Conservation (phyloP, 2,113 vertebrate genomes). For the Nyctereutes procyonoides region DNA sequence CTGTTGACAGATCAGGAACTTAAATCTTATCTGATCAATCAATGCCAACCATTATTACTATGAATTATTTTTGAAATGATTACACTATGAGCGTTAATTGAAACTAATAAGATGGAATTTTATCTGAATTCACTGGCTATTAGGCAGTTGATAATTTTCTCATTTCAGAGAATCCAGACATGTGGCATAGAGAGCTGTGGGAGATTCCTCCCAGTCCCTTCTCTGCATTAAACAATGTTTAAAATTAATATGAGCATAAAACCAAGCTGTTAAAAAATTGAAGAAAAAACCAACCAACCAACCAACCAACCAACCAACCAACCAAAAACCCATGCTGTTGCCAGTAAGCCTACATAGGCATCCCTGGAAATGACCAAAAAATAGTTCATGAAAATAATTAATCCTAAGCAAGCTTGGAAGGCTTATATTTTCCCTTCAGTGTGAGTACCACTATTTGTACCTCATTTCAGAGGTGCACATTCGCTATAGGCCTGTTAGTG, state of each 20-base stretch:
- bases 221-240: background rate
- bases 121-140: background rate
- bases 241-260: slow-evolving; percentile 45
- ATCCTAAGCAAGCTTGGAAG: background rate
- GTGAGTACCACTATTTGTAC: background rate
- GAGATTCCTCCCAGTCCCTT: background rate
- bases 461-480: background rate
- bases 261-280: background rate
- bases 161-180: slow-evolving; percentile 18
- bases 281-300: background rate
- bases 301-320: background rate
- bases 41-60: background rate
- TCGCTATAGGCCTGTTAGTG: background rate
- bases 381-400: slow-evolving; percentile 23
- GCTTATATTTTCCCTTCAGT: background rate
- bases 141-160: slow-evolving; percentile 39
- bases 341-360: background rate
- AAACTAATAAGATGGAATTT: slow-evolving; percentile 10
- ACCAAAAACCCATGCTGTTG: background rate
- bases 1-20: background rate
- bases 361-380: background rate
- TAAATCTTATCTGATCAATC: background rate
- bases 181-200: background rate
- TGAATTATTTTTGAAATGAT: background rate
- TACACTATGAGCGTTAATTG: background rate